Percentiles rank a stretch among this genome's conserved stretches.
Evolutionary conservation across 2,113 vertebrate genomes (phyloP).

Genomic region (Ranitomeya imitator): DNA sequence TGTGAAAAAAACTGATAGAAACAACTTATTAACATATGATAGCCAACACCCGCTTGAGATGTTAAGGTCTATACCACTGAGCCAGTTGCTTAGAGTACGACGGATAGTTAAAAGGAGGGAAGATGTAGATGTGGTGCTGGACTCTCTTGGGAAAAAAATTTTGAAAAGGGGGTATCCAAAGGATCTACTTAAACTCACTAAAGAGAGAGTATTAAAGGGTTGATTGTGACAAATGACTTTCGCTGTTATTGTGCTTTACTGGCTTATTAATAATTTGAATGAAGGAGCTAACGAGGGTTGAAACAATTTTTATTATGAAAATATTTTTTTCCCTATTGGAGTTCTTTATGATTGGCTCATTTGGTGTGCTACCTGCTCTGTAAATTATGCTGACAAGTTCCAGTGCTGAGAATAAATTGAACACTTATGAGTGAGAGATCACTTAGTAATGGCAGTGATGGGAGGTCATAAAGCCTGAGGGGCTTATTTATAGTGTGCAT

Average conservation of each 20-base stretch:
- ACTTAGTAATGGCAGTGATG: conserved; percentile 44
- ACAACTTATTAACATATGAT: no score
- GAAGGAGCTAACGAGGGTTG: conserved; percentile 45
- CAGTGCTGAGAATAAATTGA: conserved; percentile 51
- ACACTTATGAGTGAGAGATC: conserved; percentile 48
- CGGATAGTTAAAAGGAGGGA: no score
- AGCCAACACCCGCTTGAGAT: no score
- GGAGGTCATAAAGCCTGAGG: conserved; percentile 41
- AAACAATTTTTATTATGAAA: conserved; percentile 50
- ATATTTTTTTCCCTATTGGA: conserved; percentile 27
- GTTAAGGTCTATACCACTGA: no score
- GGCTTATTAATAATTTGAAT: conserved; percentile 48
- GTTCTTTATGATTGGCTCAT: conserved; percentile 38
- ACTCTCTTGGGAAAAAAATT: no score
- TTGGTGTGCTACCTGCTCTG: conserved; percentile 41
- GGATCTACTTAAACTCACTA: no score
- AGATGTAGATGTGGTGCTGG: no score
- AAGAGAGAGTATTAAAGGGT: no score
- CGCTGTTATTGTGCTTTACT: conserved; percentile 44
- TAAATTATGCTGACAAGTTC: conserved; percentile 56
- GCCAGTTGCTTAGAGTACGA: no score
- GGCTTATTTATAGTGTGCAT: conserved; percentile 23
- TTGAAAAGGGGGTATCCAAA: no score
- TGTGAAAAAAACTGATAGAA: no score
- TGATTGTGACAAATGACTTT: conserved; percentile 4